Evolutionary conservation across 2,888 invertebrate species (phyloP).

Genomic region (Drosophila tanythrix): DNA sequence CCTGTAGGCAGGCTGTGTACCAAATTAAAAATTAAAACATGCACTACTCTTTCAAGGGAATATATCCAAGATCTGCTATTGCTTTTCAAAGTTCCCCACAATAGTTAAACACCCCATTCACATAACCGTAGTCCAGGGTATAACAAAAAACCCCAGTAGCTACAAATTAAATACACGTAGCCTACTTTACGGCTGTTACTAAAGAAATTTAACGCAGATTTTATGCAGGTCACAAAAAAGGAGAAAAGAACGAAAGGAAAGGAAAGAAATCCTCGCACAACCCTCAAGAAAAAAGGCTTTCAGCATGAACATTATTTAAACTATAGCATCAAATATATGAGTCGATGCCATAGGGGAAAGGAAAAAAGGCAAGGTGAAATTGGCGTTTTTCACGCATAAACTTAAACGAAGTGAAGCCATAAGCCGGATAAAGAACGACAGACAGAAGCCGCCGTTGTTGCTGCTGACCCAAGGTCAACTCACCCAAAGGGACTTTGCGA

Average conservation of each 20-base stretch:
- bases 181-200: constrained; percentile 54
- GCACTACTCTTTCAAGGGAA: no score
- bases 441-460: not conserved
- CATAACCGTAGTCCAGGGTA: constrained; percentile 10
- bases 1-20: not conserved
- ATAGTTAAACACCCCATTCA: not conserved
- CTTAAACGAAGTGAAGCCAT: constrained; percentile 27
- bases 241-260: not conserved
- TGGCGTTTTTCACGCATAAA: constrained; percentile 26
- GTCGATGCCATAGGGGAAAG: constrained; percentile 7
- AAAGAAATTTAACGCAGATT: constrained; percentile 55
- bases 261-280: constrained; percentile 17
- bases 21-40: no score
- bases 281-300: constrained; percentile 22
- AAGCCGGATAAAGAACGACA: constrained; percentile 16
- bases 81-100: not conserved
- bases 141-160: constrained; percentile 23
- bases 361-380: constrained; percentile 25
- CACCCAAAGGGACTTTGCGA: constrained; percentile 5
- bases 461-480: constrained; percentile 39
- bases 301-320: constrained; percentile 52
- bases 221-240: constrained; percentile 51
- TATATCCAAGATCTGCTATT: not conserved
- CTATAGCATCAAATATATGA: constrained; percentile 39
- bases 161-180: constrained; percentile 60